These are phyloP conservation scores for Monomorium pharaonis DNA, from an alignment of 1,140 invertebrate genomes.

Conservation along the genomic window DNA sequence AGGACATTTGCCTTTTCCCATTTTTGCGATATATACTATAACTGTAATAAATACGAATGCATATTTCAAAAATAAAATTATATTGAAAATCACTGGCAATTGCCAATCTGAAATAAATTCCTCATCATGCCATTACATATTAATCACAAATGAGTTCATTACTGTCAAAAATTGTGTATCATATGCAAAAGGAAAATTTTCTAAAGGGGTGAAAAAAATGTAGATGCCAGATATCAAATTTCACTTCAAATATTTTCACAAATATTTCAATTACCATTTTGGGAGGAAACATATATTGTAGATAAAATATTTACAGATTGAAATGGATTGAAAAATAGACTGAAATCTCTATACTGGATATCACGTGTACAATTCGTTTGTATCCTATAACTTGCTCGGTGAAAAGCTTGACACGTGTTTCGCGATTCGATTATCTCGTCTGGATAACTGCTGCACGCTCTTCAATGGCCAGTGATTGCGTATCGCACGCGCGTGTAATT, in stretches of 20 bases:
- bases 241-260: slow-evolving; percentile 14
- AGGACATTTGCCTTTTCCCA: neutral
- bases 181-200: neutral
- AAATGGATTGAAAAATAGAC: slow-evolving; percentile 11
- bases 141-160: neutral
- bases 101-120: neutral
- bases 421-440: slow-evolving; percentile 44
- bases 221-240: neutral
- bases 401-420: slow-evolving; percentile 9
- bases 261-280: slow-evolving; percentile 13
- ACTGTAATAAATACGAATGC: neutral
- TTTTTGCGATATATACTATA: neutral
- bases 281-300: neutral
- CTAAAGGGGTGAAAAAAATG: neutral
- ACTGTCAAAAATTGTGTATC: neutral
- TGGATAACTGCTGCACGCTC: neutral
- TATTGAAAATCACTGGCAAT: no score
- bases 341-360: neutral
- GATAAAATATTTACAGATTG: neutral
- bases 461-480: slow-evolving; percentile 33
- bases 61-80: neutral
- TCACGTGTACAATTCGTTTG: neutral
- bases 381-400: neutral
- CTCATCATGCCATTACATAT: neutral
- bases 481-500: slow-evolving; percentile 46